Evolutionary conservation across 2,797 vertebrate species (phyloP).

Genomic region (Menidia menidia): DNA sequence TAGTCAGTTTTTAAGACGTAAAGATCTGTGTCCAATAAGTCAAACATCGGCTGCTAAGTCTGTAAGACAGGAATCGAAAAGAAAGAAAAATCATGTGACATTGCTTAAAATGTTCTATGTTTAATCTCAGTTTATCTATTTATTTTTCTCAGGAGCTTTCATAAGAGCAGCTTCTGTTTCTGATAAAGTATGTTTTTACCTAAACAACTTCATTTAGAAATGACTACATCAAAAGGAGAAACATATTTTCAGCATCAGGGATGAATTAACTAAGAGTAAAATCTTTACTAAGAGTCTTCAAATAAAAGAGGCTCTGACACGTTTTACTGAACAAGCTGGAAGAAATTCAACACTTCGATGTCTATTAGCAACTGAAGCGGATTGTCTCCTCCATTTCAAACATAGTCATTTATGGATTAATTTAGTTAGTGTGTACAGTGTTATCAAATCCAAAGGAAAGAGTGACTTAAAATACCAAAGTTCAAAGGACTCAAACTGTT

Average conservation of each 20-base stretch:
- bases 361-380: too few relatives aligned
- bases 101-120: not conserved
- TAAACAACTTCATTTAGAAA: not conserved
- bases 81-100: conserved; percentile 35
- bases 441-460: too few relatives aligned
- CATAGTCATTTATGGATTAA: too few relatives aligned
- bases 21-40: conserved; percentile 39
- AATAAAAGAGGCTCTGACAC: too few relatives aligned
- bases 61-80: conserved; percentile 28
- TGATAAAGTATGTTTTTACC: not conserved
- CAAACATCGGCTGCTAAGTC: conserved; percentile 25
- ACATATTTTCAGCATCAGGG: not conserved
- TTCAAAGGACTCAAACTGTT: too few relatives aligned
- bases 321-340: too few relatives aligned
- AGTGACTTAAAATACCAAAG: too few relatives aligned
- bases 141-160: conserved; percentile 11
- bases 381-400: too few relatives aligned
- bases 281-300: too few relatives aligned
- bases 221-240: conserved; percentile 4
- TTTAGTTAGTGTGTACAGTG: too few relatives aligned
- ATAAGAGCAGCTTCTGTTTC: not conserved
- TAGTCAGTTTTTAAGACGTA: conserved; percentile 51
- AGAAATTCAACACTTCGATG: too few relatives aligned
- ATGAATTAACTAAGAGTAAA: not conserved
- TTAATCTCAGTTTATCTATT: conserved; percentile 13